phyloP scores from a whole-genome alignment of 2,888 invertebrate species.

The Polyommatus iphigenia region DNA sequence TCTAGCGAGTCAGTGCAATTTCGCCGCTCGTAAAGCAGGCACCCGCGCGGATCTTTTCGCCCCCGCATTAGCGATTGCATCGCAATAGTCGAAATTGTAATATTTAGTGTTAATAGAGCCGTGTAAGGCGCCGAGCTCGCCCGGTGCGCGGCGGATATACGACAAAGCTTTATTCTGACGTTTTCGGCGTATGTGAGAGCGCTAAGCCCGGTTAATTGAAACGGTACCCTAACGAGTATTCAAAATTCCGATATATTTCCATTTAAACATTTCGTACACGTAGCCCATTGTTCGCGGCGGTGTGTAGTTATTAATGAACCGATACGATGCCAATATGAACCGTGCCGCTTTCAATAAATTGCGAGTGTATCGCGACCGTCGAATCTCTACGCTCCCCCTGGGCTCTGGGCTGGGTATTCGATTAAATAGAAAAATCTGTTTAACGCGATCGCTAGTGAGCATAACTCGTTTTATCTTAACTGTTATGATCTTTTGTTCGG shows the following conservation, averaged over 20 bases:
- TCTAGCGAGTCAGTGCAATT: constrained; percentile 63
- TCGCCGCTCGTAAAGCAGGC: constrained; percentile 68
- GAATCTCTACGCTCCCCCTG: constrained; percentile 57
- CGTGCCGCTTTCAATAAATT: constrained; percentile 63
- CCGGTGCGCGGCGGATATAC: constrained; percentile 61
- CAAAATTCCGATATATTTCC: constrained; percentile 59
- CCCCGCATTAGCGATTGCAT: constrained; percentile 71
- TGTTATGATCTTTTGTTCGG: constrained; percentile 12
- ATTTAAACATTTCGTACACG: constrained; percentile 56
- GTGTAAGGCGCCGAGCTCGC: constrained; percentile 67
- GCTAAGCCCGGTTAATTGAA: constrained; percentile 43
- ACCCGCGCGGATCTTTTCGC: constrained; percentile 68
- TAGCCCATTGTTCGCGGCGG: constrained; percentile 57
- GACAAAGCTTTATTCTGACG: constrained; percentile 53
- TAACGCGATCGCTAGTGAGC: neutral
- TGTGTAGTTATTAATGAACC: constrained; percentile 62
- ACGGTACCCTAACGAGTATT: constrained; percentile 44
- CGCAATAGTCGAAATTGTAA: constrained; percentile 73
- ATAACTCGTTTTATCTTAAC: constrained; percentile 14
- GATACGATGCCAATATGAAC: constrained; percentile 61
- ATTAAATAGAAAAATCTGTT: constrained; percentile 30
- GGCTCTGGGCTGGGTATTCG: neutral
- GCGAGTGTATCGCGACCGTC: constrained; percentile 56
- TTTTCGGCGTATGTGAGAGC: constrained; percentile 41
- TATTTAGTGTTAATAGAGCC: constrained; percentile 77